Evolutionary conservation across 2,888 invertebrate genomes (phyloP), one percentile per base, ranked within the genome.

Genomic region (Saturnia japonica): DNA sequence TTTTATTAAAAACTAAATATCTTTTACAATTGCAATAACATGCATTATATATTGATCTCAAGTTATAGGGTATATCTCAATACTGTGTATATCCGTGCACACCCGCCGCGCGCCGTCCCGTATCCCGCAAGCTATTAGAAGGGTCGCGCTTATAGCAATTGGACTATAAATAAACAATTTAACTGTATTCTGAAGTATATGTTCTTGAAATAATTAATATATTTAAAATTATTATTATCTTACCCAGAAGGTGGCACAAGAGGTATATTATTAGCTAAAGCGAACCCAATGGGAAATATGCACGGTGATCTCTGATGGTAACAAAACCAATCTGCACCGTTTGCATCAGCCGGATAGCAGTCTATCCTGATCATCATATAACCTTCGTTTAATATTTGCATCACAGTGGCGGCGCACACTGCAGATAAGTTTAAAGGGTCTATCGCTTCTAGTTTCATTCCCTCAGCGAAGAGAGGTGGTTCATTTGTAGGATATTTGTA

Each of bases 291-390:
- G 66, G 99, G 99, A 85, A 99, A 99, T 86, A 99, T 97, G 85
- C 98, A 98, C 0, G 99, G 98, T 1, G 99, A 99, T 74, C 97
- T 96, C 75, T 97, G 96, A 87, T 99, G 99, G 86, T 99, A 99
- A 85, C 99, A 99, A 87, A 99, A 99, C 98, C 99, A 98, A 88
- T 99, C 99, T 0, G 97, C 96, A n/a, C 96, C 96, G 71, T 96
- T 95, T 42, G 95, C 96, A 82, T 98, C 97, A 0, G 97, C 97
- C 72, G 97, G 97, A 85, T 98, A 98, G 57, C 98, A 98, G 88
- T 99, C 99, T 82, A 99, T 98, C 77, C 98, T 84, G 74, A 99
- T 98, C 98, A 99, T 99, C 88, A 99, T 96, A 85, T 98, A 99
- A 72, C 98, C 98, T 85, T 97, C 97, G 78, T 97, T 96, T 47